Conservation (phyloP, 2,113 vertebrate species). For the Zosterops lateralis region DNA sequence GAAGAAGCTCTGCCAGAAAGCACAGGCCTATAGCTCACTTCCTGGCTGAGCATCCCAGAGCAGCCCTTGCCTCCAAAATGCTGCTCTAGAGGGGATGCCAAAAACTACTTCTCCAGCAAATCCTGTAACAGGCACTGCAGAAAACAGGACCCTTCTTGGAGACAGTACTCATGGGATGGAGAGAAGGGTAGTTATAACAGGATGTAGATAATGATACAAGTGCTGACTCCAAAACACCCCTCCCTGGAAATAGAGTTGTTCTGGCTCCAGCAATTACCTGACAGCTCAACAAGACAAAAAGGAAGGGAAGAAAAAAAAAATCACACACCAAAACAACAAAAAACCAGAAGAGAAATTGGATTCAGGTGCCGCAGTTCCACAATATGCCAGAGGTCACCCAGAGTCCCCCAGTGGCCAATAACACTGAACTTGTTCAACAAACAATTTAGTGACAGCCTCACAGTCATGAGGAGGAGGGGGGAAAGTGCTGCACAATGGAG, state of each 20-base stretch:
- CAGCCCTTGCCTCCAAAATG: not conserved
- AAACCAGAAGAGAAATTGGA: conserved; percentile 12
- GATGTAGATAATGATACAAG: not conserved
- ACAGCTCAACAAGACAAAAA: conserved; percentile 35
- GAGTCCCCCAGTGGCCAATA: conserved; percentile 52
- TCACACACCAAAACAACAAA: not conserved
- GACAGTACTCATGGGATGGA: not conserved
- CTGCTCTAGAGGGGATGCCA: not conserved
- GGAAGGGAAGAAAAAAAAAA: not conserved
- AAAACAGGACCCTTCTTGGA: not conserved
- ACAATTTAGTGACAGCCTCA: conserved; percentile 54
- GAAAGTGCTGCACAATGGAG: conserved; percentile 3
- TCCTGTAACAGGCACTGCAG: not conserved
- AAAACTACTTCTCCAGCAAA: not conserved
- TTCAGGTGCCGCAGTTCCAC: conserved; percentile 27
- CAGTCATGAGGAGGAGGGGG: not conserved
- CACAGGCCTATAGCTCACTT: not conserved
- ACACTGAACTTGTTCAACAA: conserved; percentile 58
- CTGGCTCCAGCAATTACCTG: conserved; percentile 17
- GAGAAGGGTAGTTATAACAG: not conserved
- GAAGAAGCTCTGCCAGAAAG: conserved; percentile 10
- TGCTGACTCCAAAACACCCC: not conserved
- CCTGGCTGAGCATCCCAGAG: not conserved
- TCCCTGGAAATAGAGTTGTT: conserved; percentile 31
- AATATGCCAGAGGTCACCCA: conserved; percentile 57